A percentile compares a stretch with the other conserved stretches of the same genome.
These are phyloP conservation scores for Archegozetes longisetosus DNA, from an alignment of 1,140 invertebrate genomes.

Conservation along the genomic window DNA sequence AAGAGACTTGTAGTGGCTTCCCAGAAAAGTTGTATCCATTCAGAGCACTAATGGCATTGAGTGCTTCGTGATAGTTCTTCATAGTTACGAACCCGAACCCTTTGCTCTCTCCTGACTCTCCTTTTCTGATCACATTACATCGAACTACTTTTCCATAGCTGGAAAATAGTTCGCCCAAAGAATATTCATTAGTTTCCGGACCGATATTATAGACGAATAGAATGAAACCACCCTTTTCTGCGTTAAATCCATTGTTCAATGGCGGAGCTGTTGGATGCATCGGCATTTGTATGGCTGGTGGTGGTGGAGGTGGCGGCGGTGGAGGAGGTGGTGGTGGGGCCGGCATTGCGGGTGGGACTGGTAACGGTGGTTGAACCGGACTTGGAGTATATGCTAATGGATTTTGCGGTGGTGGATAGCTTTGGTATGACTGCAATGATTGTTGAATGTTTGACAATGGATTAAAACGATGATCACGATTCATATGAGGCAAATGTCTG, in stretches of 20 bases:
- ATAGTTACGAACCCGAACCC: slow-evolving; percentile 36
- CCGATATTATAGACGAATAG: slow-evolving; percentile 35
- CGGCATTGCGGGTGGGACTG: neutral
- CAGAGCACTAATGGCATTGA: slow-evolving; percentile 29
- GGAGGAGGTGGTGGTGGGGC: neutral
- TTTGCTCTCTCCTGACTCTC: slow-evolving; percentile 25
- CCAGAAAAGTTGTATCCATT: slow-evolving; percentile 30
- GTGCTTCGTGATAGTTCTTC: slow-evolving; percentile 31
- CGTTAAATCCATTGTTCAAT: slow-evolving; percentile 14
- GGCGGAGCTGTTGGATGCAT: neutral
- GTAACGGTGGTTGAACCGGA: neutral
- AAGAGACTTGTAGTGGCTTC: slow-evolving; percentile 31
- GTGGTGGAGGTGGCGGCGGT: neutral
- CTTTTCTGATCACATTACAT: slow-evolving; percentile 30
- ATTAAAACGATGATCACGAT: slow-evolving; percentile 17
- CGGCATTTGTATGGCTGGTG: neutral
- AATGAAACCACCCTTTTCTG: slow-evolving; percentile 23
- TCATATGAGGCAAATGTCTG: slow-evolving; percentile 5
- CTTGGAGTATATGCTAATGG: neutral
- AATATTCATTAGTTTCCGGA: slow-evolving; percentile 28
- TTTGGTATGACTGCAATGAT: neutral
- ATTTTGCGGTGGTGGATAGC: neutral
- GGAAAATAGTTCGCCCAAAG: slow-evolving; percentile 30
- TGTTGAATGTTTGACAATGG: slow-evolving; percentile 8
- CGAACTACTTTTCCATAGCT: slow-evolving; percentile 31